Evolutionary conservation across 2,888 invertebrate species (phyloP).

Genomic region (Drosophila acutilabella): DNA sequence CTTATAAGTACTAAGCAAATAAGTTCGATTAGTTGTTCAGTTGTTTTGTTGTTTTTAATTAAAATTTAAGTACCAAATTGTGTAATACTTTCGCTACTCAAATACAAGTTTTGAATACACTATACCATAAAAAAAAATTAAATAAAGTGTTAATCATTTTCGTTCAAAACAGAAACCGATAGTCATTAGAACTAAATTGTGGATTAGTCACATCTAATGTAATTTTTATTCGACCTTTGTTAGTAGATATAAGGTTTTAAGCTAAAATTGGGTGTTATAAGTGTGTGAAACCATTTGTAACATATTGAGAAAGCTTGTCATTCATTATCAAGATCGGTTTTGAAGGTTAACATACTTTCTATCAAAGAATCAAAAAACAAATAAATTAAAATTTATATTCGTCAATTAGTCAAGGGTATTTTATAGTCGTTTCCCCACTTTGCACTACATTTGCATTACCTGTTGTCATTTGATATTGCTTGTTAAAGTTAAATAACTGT

Average conservation of each 20-base stretch:
- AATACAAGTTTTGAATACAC: too few relatives aligned
- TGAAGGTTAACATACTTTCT: neutral
- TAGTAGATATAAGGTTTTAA: neutral
- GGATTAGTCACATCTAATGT: neutral
- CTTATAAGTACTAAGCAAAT: conserved; percentile 1
- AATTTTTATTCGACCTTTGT: conserved; percentile 36
- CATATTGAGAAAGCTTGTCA: conserved; percentile 1
- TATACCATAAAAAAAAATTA: neutral
- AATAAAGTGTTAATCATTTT: conserved; percentile 16
- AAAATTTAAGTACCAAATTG: neutral
- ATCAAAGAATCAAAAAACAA: too few relatives aligned
- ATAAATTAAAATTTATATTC: neutral
- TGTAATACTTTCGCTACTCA: conserved; percentile 8
- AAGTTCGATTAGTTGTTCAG: conserved; percentile 14
- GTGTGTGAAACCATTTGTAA: neutral
- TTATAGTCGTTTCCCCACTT: neutral
- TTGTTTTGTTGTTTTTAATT: neutral
- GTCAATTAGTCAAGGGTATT: neutral
- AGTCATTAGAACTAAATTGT: neutral
- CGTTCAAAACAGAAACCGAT: conserved; percentile 3
- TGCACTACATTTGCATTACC: neutral
- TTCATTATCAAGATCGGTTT: conserved; percentile 3
- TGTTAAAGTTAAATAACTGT: conserved; percentile 24
- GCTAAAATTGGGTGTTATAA: neutral
- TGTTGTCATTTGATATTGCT: conserved; percentile 5